A percentile compares a stretch with the other conserved stretches of the same genome.
Evolutionary conservation across 1,140 invertebrate genomes (phyloP).

Genomic region (Argopecten irradians): DNA sequence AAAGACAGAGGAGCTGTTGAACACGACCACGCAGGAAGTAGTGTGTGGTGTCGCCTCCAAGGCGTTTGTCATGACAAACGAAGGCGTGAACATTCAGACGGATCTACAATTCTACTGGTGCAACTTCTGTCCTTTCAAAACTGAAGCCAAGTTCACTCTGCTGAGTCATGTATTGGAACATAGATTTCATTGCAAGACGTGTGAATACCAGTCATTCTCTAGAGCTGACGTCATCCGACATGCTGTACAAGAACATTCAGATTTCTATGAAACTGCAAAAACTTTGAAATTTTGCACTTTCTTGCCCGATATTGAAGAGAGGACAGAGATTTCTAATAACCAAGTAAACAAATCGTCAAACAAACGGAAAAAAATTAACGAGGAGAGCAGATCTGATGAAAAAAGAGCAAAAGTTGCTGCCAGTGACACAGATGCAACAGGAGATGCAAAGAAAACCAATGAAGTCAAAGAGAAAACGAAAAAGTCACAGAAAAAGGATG

Average conservation of each 20-base stretch:
- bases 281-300: constrained; percentile 65
- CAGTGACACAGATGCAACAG: constrained; percentile 1
- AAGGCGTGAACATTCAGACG: constrained; percentile 55
- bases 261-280: constrained; percentile 58
- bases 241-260: constrained; percentile 58
- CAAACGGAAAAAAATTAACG: background rate
- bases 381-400: background rate
- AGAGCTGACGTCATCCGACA: constrained; percentile 68
- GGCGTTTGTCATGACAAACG: constrained; percentile 54
- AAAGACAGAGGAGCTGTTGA: constrained; percentile 55
- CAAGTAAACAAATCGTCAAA: background rate
- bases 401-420: background rate
- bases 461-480: constrained; percentile 47
- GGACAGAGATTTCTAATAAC: background rate
- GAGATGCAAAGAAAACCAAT: constrained; percentile 27
- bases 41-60: constrained; percentile 67
- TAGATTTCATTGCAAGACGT: constrained; percentile 69
- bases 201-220: constrained; percentile 70
- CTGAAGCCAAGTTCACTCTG: constrained; percentile 59
- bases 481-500: constrained; percentile 34
- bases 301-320: constrained; percentile 61
- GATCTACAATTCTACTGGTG: constrained; percentile 70
- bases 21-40: constrained; percentile 63
- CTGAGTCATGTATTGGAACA: constrained; percentile 68
- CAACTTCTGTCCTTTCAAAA: constrained; percentile 70